phyloP scores from a whole-genome alignment of 2,797 vertebrate genomes.

The Triplophysa bombifrons region DNA sequence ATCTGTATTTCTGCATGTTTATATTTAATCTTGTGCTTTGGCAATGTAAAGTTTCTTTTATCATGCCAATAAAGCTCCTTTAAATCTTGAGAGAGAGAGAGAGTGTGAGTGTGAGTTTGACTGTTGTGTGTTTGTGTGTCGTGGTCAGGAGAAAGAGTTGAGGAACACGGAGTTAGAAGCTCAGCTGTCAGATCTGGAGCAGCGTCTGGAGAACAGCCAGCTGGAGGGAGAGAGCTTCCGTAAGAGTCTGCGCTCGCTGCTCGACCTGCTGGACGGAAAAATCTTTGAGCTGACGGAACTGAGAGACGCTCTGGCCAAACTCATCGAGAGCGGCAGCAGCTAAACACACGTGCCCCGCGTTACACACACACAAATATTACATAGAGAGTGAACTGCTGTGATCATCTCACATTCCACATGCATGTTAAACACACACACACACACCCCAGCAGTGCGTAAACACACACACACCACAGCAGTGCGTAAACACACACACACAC shows the following conservation, averaged over 20 bases:
- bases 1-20: too few species aligned
- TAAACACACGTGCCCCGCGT: constrained; percentile 74
- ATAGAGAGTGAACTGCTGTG: not conserved
- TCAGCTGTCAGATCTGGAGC: constrained; percentile 88
- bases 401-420: constrained; percentile 9
- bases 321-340: constrained; percentile 88
- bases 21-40: too few species aligned
- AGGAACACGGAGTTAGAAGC: constrained; percentile 89
- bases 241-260: constrained; percentile 91
- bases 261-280: constrained; percentile 95
- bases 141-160: constrained; percentile 85
- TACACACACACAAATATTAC: constrained; percentile 44
- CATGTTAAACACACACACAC: not conserved
- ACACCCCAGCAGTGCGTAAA: constrained; percentile 5
- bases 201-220: constrained; percentile 90
- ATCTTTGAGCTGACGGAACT: constrained; percentile 97
- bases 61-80: too few species aligned
- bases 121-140: not conserved
- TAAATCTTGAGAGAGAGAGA: too few species aligned
- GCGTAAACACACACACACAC: constrained; percentile 24
- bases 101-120: too few species aligned
- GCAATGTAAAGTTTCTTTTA: too few species aligned
- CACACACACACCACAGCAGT: not conserved
- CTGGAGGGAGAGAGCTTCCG: constrained; percentile 88
- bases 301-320: constrained; percentile 90